phyloP scores from a whole-genome alignment of 2,888 invertebrate genomes.

The Plagodis dolabraria region DNA sequence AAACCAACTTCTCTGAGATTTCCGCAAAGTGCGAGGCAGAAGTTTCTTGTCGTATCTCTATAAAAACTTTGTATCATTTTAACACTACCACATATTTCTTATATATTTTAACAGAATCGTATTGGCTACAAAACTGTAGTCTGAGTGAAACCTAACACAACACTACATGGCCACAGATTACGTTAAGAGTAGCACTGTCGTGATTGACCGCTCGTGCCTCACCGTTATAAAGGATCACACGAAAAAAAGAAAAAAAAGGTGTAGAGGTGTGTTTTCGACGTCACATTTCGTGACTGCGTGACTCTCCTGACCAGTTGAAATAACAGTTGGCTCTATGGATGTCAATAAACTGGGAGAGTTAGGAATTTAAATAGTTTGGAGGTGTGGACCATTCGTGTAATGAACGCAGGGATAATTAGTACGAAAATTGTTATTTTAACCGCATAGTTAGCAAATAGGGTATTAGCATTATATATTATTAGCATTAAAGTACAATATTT shows the following conservation, averaged over 20 bases:
- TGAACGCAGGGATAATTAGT: no score
- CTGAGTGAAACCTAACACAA: not conserved
- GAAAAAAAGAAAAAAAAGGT: slow-evolving; percentile 33
- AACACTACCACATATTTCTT: no score
- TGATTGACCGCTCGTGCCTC: slow-evolving; percentile 41
- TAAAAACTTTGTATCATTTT: no score
- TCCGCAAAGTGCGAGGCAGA: no score
- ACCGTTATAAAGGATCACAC: slow-evolving; percentile 40
- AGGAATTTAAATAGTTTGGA: slow-evolving; percentile 6
- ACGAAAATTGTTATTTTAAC: no score
- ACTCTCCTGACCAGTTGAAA: slow-evolving; percentile 52
- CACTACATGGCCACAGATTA: slow-evolving; percentile 5
- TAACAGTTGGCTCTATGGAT: slow-evolving; percentile 30
- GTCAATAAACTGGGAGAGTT: slow-evolving; percentile 25
- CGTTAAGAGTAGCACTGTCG: slow-evolving; percentile 24
- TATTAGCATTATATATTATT: no score
- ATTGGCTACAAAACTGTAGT: not conserved
- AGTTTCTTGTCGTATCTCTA: no score
- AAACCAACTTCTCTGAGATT: no score
- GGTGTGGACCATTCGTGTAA: not conserved
- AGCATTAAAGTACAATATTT: no score
- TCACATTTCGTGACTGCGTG: slow-evolving; percentile 60
- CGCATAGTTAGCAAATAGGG: no score
- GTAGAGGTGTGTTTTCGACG: slow-evolving; percentile 54
- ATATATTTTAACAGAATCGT: no score